phyloP scores from a whole-genome alignment of 2,888 invertebrate species.

The Abrostola tripartita region DNA sequence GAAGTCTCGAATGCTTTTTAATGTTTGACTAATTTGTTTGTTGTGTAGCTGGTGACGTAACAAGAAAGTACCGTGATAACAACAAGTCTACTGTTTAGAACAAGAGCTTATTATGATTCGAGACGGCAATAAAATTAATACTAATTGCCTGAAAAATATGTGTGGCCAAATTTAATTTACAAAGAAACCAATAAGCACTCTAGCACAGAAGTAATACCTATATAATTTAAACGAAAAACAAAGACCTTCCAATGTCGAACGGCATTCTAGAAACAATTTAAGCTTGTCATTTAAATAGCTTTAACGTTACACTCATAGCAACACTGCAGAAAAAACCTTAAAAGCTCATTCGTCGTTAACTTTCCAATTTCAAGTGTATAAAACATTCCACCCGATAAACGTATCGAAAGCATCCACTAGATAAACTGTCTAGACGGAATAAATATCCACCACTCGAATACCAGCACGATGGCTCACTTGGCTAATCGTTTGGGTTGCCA shows the following conservation, averaged over 20 bases:
- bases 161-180: constrained; percentile 36
- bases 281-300: constrained; percentile 35
- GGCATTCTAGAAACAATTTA: constrained; percentile 26
- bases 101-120: constrained; percentile 55
- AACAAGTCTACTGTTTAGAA: constrained; percentile 42
- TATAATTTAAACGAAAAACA: not conserved
- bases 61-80: constrained; percentile 54
- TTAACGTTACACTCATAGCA: constrained; percentile 28
- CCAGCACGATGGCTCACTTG: constrained; percentile 86
- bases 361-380: constrained; percentile 80
- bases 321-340: constrained; percentile 60
- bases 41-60: constrained; percentile 58
- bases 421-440: constrained; percentile 86
- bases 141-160: constrained; percentile 59
- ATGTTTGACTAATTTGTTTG: constrained; percentile 83
- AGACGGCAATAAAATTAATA: constrained; percentile 56
- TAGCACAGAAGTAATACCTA: not conserved
- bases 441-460: constrained; percentile 86
- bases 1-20: constrained; percentile 78
- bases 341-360: constrained; percentile 67
- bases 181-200: not conserved
- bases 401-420: constrained; percentile 76
- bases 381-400: constrained; percentile 83
- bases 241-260: not conserved
- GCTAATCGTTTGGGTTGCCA: constrained; percentile 80